These are phyloP conservation scores for Brachypalpus laphriformis DNA, from an alignment of 2,888 invertebrate genomes.

Conservation along the genomic window DNA sequence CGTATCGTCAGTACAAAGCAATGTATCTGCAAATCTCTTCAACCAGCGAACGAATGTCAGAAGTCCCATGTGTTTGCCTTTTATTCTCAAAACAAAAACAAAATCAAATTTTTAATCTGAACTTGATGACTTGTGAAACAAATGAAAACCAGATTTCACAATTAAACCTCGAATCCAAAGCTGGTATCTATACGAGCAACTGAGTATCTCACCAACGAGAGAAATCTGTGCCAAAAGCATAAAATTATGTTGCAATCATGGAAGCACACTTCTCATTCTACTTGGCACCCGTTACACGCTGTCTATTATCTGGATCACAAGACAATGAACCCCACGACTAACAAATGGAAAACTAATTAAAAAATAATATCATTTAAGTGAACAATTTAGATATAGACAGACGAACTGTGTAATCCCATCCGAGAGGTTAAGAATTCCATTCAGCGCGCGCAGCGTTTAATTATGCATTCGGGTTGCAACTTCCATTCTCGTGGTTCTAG, in stretches of 20 bases:
- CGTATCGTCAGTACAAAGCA: too few relatives aligned
- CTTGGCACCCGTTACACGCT: conserved; percentile 42
- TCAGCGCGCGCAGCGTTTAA: conserved; percentile 14
- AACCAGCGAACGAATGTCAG: neutral
- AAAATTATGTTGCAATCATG: conserved; percentile 29
- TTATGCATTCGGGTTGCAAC: conserved; percentile 62
- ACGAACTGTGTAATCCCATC: conserved; percentile 37
- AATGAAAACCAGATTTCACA: neutral
- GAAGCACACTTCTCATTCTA: neutral
- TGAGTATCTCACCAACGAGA: neutral
- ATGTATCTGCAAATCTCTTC: neutral
- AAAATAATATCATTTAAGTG: conserved; percentile 35
- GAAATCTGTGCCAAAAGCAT: conserved; percentile 46
- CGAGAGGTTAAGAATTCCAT: conserved; percentile 30
- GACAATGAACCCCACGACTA: conserved; percentile 38
- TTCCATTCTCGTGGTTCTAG: conserved; percentile 45
- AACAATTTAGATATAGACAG: conserved; percentile 40
- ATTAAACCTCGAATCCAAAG: conserved; percentile 7
- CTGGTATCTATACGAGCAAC: neutral
- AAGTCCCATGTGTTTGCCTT: neutral
- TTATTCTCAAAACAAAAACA: neutral
- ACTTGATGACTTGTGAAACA: conserved; percentile 8
- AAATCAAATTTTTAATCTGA: neutral
- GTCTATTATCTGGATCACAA: conserved; percentile 56
- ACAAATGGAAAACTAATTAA: conserved; percentile 39